phyloP scores from a whole-genome alignment of 2,888 invertebrate genomes.

The Limnephilus marmoratus region DNA sequence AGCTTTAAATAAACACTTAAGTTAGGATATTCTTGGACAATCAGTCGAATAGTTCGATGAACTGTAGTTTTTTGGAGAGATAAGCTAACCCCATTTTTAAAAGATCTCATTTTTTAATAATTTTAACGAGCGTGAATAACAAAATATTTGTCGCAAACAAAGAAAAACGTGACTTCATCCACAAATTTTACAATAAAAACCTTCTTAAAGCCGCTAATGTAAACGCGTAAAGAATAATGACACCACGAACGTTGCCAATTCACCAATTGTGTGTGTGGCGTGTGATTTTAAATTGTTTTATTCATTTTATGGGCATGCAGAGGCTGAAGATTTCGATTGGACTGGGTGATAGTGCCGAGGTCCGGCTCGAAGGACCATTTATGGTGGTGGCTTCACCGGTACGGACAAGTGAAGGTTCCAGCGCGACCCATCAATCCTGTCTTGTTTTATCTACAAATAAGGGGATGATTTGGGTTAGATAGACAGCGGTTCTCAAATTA shows the following conservation, averaged over 20 bases:
- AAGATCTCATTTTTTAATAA: not conserved
- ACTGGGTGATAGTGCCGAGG: not conserved
- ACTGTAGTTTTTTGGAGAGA: not conserved
- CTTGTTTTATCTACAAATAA: constrained; percentile 14
- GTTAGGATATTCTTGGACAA: not conserved
- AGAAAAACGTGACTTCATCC: not conserved
- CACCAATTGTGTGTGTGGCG: not conserved
- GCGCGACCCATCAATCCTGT: constrained; percentile 26
- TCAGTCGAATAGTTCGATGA: too few relatives aligned
- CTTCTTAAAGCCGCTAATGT: not conserved
- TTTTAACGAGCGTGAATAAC: not conserved
- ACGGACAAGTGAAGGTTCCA: not conserved
- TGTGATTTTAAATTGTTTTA: constrained; percentile 2
- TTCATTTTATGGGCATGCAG: not conserved
- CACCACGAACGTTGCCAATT: not conserved
- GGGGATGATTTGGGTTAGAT: not conserved
- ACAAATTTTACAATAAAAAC: not conserved
- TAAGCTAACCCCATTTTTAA: not conserved
- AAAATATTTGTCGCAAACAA: not conserved
- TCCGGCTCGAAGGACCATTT: constrained; percentile 15
- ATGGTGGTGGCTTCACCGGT: not conserved
- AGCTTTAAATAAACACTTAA: not conserved
- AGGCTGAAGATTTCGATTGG: not conserved
- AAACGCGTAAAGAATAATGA: not conserved
- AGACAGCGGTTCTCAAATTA: constrained; percentile 2